phyloP scores from a whole-genome alignment of 2,113 vertebrate genomes.

The Harpagus bidentatus region DNA sequence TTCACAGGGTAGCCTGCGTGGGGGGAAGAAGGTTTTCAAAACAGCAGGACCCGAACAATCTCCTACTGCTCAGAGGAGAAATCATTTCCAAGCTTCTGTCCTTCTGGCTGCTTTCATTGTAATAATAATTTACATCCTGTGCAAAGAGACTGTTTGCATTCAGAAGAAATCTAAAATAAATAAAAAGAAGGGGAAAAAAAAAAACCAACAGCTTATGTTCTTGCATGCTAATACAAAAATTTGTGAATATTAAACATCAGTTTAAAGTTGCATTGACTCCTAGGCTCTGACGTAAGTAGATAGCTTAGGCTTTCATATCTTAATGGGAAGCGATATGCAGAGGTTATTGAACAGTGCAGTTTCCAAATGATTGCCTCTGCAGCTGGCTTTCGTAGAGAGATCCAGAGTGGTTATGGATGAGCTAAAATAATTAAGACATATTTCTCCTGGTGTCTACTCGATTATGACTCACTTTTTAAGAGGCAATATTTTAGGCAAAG shows the following conservation, averaged over 20 bases:
- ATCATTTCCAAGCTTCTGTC: slow-evolving; percentile 78
- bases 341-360: slow-evolving; percentile 18
- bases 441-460: slow-evolving; percentile 26
- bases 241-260: slow-evolving; percentile 62
- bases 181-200: not conserved
- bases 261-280: slow-evolving; percentile 54
- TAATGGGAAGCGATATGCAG: not conserved
- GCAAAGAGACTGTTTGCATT: slow-evolving; percentile 68
- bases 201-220: slow-evolving; percentile 45
- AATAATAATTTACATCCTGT: slow-evolving; percentile 75
- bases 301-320: slow-evolving; percentile 46
- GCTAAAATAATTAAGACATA: slow-evolving; percentile 63
- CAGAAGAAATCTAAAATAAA: slow-evolving; percentile 41
- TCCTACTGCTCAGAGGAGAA: slow-evolving; percentile 74
- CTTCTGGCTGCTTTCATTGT: slow-evolving; percentile 77
- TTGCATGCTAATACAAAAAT: slow-evolving; percentile 63
- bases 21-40: slow-evolving; percentile 74
- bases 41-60: slow-evolving; percentile 77
- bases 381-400: slow-evolving; percentile 60
- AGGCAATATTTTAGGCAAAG: slow-evolving; percentile 34
- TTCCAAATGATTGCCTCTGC: slow-evolving; percentile 63
- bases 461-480: slow-evolving; percentile 49
- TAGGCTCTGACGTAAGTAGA: not conserved
- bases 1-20: slow-evolving; percentile 69
- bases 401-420: slow-evolving; percentile 54